Evolutionary conservation across 2,113 vertebrate genomes (phyloP).

Genomic region (Erythrocercus mccallii): DNA sequence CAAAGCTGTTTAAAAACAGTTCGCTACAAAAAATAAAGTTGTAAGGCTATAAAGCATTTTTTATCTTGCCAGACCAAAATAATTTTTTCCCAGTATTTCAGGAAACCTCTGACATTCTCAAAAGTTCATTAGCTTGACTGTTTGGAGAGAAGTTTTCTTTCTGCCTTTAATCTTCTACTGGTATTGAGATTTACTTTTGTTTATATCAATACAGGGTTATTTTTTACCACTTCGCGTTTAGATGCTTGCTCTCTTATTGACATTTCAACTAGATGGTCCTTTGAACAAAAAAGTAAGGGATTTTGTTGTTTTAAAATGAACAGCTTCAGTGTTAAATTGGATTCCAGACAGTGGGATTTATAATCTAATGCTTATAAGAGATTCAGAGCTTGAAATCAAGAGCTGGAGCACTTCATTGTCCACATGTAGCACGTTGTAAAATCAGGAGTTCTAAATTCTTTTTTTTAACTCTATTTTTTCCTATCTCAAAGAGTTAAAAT

Average conservation of each 20-base stretch:
- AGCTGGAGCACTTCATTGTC: not conserved
- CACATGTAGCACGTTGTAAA: not conserved
- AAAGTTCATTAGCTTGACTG: constrained; percentile 5
- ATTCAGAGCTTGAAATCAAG: not conserved
- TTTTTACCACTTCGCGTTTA: not conserved
- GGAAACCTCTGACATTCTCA: constrained; percentile 3
- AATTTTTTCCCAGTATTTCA: constrained; percentile 18
- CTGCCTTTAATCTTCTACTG: not conserved
- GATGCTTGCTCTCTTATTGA: not conserved
- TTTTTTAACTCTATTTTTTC: not conserved
- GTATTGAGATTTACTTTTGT: not conserved
- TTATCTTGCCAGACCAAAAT: constrained; percentile 9
- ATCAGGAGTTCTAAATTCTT: not conserved
- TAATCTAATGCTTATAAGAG: not conserved
- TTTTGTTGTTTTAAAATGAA: not conserved
- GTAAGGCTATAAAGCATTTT: constrained; percentile 13
- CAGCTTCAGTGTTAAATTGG: not conserved
- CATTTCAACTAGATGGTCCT: not conserved
- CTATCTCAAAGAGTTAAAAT: not conserved
- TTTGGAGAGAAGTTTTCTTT: not conserved
- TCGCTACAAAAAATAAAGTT: constrained; percentile 4
- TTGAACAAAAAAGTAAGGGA: not conserved
- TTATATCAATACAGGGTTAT: not conserved
- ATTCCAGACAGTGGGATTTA: not conserved
- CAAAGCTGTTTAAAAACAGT: constrained; percentile 35